phyloP scores from a whole-genome alignment of 23 tunicate species.

The Styela clava region DNA sequence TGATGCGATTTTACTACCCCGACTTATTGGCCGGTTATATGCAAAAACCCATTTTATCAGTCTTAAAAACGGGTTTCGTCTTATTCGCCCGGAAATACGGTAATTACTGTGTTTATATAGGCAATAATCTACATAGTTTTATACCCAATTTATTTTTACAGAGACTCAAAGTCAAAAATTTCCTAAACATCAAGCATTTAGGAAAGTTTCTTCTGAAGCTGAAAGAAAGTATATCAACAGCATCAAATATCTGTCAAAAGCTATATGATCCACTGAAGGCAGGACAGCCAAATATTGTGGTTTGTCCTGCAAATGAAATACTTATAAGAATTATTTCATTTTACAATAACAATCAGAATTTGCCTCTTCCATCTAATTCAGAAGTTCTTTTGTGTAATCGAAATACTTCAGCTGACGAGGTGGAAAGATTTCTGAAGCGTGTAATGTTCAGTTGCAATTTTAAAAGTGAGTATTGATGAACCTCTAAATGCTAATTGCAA shows the following conservation, averaged over 20 bases:
- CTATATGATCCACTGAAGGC: slow-evolving; percentile 10
- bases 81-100: too few species aligned
- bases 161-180: slow-evolving; percentile 42
- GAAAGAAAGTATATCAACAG: background rate
- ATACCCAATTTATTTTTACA: slow-evolving; percentile 16
- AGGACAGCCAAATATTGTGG: slow-evolving; percentile 43
- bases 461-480: background rate
- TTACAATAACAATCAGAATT: slow-evolving; percentile 38
- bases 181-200: slow-evolving; percentile 51
- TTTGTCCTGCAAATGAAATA: slow-evolving; percentile 38
- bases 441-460: slow-evolving; percentile 21
- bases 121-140: too few species aligned
- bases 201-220: slow-evolving; percentile 30
- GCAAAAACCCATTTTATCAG: too few species aligned
- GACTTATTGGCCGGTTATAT: too few species aligned
- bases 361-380: slow-evolving; percentile 49
- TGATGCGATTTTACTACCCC: too few species aligned
- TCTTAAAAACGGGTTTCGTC: too few species aligned
- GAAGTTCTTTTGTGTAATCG: slow-evolving; percentile 55
- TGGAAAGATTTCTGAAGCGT: slow-evolving; percentile 38
- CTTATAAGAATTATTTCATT: slow-evolving; percentile 36
- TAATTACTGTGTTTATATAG: too few species aligned
- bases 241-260: background rate
- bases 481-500: too few species aligned
- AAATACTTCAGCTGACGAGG: slow-evolving; percentile 43